Conservation (phyloP, 2,888 invertebrate genomes). For the Mesodorylaimus sp. region DNA sequence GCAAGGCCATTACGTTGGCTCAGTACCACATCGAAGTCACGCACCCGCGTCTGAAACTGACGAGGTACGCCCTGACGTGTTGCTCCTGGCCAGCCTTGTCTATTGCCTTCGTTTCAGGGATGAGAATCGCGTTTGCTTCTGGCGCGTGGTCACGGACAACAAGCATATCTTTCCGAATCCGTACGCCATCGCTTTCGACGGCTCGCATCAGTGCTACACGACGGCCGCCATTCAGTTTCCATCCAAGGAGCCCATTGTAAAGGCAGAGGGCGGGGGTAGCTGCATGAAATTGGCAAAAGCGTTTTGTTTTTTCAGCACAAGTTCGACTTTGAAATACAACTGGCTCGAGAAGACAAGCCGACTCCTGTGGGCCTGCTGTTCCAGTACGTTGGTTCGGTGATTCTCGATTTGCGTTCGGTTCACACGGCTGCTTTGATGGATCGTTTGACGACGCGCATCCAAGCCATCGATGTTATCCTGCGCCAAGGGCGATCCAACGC, state of each 20-base stretch:
- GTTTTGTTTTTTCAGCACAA: slow-evolving; percentile 3
- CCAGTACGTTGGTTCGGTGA: slow-evolving; percentile 19
- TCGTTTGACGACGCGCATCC: slow-evolving; percentile 11
- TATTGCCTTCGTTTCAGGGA: no score
- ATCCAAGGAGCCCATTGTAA: no score
- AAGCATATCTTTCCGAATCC: slow-evolving; percentile 18
- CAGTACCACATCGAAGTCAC: slow-evolving; percentile 25
- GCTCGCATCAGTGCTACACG: no score
- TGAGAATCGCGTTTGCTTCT: slow-evolving; percentile 22
- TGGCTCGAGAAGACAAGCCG: slow-evolving; percentile 5
- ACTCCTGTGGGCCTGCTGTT: slow-evolving; percentile 16
- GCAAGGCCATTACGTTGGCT: slow-evolving; percentile 17
- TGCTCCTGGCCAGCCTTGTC: no score
- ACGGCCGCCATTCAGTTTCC: no score
- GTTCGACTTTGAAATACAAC: slow-evolving; percentile 1
- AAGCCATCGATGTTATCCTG: slow-evolving; percentile 11
- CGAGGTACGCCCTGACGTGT: slow-evolving; percentile 14
- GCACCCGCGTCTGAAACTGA: slow-evolving; percentile 22
- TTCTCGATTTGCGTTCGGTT: slow-evolving; percentile 19
- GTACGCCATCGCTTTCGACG: slow-evolving; percentile 23
- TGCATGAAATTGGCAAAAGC: no score
- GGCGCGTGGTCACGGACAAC: slow-evolving; percentile 19
- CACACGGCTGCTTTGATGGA: slow-evolving; percentile 19
- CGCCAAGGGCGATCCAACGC: slow-evolving; percentile 6
- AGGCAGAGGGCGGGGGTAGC: no score